A percentile compares a stretch with the other conserved stretches of the same genome.
Conservation (phyloP, 2,797 vertebrate genomes). For the Sebastes paucispinis region DNA sequence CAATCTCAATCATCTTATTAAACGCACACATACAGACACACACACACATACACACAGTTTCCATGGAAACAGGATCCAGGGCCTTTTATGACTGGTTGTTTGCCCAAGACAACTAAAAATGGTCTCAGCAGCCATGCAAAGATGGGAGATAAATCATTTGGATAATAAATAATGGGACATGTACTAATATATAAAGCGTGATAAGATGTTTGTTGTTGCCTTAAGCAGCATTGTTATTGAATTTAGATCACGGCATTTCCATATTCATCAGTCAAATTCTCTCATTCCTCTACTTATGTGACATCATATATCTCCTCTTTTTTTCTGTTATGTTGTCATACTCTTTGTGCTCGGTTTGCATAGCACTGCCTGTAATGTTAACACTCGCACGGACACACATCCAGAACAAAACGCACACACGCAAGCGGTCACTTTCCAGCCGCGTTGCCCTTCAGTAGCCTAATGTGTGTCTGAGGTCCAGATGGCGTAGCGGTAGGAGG, state of each 20-base stretch:
- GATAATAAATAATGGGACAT: constrained; percentile 53
- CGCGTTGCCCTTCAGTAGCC: constrained; percentile 66
- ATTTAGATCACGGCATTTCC: constrained; percentile 6
- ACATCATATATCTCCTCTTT: not conserved
- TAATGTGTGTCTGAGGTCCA: constrained; percentile 80
- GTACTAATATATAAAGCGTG: constrained; percentile 2
- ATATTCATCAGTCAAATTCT: constrained; percentile 13
- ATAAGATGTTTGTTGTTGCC: constrained; percentile 26
- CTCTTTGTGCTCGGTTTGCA: constrained; percentile 33
- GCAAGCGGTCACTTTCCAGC: constrained; percentile 65
- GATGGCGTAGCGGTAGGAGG: constrained; percentile 80
- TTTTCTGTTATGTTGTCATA: constrained; percentile 2
- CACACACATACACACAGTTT: constrained; percentile 65
- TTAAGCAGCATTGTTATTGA: not conserved
- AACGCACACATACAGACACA: constrained; percentile 43
- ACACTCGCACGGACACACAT: constrained; percentile 16
- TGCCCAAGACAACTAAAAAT: constrained; percentile 74
- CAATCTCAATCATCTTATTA: constrained; percentile 75
- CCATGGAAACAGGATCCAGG: constrained; percentile 82
- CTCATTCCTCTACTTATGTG: not conserved
- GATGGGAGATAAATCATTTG: constrained; percentile 61
- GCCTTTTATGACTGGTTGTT: constrained; percentile 78
- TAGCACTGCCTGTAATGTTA: constrained; percentile 10
- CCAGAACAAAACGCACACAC: constrained; percentile 4
- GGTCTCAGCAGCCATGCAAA: constrained; percentile 65